These are phyloP conservation scores for Sthenelais limicola DNA, from an alignment of 2,888 invertebrate species.

Conservation along the genomic window DNA sequence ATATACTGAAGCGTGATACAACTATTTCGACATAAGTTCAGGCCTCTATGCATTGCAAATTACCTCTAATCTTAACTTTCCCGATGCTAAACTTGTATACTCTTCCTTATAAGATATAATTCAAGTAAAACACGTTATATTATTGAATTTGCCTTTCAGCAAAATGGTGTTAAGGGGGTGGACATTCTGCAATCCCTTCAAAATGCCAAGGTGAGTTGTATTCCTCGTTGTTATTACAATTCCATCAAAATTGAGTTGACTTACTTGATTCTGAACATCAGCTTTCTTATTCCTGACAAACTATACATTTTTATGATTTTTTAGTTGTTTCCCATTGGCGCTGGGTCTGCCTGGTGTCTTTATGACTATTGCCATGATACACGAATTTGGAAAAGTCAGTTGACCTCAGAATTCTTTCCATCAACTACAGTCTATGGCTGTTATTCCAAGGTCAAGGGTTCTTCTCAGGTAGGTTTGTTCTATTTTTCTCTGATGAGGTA, in stretches of 20 bases:
- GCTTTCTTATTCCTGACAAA: neutral
- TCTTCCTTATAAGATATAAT: no score
- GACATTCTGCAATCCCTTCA: conserved; percentile 6
- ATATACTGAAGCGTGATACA: no score
- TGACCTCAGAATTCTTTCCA: neutral
- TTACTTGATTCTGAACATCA: no score
- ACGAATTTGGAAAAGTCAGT: conserved; percentile 22
- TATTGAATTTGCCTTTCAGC: no score
- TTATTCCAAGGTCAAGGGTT: conserved; percentile 33
- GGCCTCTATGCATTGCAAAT: no score
- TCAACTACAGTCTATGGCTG: conserved; percentile 18
- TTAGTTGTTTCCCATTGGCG: conserved; percentile 11
- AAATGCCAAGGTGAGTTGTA: conserved; percentile 1
- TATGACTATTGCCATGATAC: conserved; percentile 26
- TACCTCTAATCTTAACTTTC: no score
- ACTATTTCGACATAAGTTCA: no score
- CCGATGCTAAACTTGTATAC: no score
- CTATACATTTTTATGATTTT: neutral
- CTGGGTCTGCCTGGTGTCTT: conserved; percentile 4
- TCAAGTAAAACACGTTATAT: no score
- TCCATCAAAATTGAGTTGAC: no score
- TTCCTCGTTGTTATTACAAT: neutral
- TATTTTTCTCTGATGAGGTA: no score
- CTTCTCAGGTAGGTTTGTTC: conserved; percentile 11
- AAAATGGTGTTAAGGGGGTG: neutral